These are phyloP conservation scores for Nomada lathburiana DNA, from an alignment of 2,888 invertebrate genomes.

Conservation along the genomic window DNA sequence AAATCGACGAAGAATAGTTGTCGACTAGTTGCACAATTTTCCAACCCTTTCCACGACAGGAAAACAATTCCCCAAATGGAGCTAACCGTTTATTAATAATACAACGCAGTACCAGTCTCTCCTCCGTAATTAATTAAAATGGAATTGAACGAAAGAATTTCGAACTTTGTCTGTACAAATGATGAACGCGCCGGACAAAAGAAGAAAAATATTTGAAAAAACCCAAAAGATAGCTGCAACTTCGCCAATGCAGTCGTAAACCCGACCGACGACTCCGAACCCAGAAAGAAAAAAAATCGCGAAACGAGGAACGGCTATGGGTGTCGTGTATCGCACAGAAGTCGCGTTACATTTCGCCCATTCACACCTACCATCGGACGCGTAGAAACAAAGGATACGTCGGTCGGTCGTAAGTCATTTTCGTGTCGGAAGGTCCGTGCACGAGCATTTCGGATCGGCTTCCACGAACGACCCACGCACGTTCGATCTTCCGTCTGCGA, in stretches of 20 bases:
- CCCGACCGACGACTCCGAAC: too few relatives aligned
- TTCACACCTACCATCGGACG: constrained; percentile 34
- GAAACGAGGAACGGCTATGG: not conserved
- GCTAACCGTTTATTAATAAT: too few relatives aligned
- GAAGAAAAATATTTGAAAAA: not conserved
- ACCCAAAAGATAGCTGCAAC: not conserved
- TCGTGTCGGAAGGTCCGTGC: not conserved
- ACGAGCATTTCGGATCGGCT: constrained; percentile 32
- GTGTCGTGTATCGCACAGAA: constrained; percentile 23
- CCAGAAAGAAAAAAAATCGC: not conserved
- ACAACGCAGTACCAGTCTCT: too few relatives aligned
- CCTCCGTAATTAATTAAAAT: too few relatives aligned
- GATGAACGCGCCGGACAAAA: too few relatives aligned
- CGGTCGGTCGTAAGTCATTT: constrained; percentile 25
- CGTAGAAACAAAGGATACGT: constrained; percentile 20
- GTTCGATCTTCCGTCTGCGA: constrained; percentile 26
- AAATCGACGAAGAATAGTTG: too few relatives aligned
- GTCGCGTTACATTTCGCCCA: constrained; percentile 31
- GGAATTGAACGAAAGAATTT: too few relatives aligned
- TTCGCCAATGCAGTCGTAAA: not conserved
- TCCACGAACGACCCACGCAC: constrained; percentile 45
- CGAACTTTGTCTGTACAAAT: too few relatives aligned
- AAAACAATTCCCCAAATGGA: too few relatives aligned
- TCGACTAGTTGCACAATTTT: too few relatives aligned
- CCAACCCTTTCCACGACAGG: too few relatives aligned